Base-by-base conservation (phyloP, 2,797 vertebrate species). In the Dendrocincla tyrannina region DNA sequence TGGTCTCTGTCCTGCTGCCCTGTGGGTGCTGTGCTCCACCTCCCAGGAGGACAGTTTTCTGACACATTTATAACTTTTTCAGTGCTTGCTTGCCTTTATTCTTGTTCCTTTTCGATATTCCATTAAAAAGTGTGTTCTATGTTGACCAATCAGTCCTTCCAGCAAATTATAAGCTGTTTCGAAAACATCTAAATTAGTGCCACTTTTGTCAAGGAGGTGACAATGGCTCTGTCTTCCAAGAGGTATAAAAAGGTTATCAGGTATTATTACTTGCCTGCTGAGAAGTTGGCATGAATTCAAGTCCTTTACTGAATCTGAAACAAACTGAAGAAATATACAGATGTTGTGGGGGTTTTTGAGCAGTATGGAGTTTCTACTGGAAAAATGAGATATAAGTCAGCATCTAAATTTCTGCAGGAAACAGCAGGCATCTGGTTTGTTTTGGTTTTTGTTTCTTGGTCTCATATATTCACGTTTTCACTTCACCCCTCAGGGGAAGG, bases 81-180 rank as follows among this genome's bases (percentile, higher is more conserved):
- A 33, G 10, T 42, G 33, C 4, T 27, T 77, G 20, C 76, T 67
- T 60, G 35, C 14, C 33, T 79, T 85, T 66, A 27, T 87, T 85
- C 46, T 7, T 70, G 4, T 28, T 77, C 4, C 13, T 77, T 70
- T 83, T 53, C 35, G 59, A 60, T 13, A 35, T 39, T 8, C 15
- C 1, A 0, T 70, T 75, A 74, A 47, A 33, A 92, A 60, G 13
- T 18, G 4, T 1, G 3, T 32, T 8, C 5, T 59, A 0, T 15
- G 13, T 32, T 59, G 72, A 82, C 32, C 15, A 46, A 30, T 20
- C 32, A 60, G 4, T 58, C 42, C 13, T 81, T 77, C 27, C 22
- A 62, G 28, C 11, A 63, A 77, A 41, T 44, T 42, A 5, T 47
- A 42, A 58, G 23, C 11, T 73, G 5, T 55, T 59, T 44, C 50